Conservation (phyloP, 2,113 vertebrate species). For the Corythornis cristatus region DNA sequence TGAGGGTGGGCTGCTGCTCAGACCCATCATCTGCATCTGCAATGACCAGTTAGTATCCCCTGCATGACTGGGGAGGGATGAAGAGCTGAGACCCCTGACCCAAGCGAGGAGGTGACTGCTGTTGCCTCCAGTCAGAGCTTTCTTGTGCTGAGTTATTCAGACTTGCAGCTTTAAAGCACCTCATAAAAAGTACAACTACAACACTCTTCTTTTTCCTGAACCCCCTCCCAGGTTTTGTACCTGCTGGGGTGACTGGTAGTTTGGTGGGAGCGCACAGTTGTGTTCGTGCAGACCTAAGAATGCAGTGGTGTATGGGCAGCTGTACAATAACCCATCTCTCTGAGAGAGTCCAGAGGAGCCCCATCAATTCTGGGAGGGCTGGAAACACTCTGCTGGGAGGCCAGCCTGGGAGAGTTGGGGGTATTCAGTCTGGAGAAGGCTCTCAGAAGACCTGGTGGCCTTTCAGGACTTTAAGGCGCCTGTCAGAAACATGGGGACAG, state of each 20-base stretch:
- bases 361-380: not conserved
- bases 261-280: rapidly evolving
- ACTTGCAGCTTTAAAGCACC: not conserved
- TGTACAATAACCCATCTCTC: not conserved
- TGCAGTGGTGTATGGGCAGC: not conserved
- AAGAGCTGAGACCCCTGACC: not conserved
- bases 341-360: not conserved
- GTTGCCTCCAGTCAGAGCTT: not conserved
- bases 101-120: rapidly evolving
- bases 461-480: not conserved
- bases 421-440: not conserved
- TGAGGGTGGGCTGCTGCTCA: constrained; percentile 79
- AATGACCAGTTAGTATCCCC: constrained; percentile 78
- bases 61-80: not conserved
- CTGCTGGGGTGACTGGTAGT: not conserved
- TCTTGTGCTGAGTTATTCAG: rapidly evolving
- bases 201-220: not conserved
- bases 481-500: no score
- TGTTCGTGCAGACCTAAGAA: rapidly evolving
- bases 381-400: not conserved
- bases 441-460: not conserved
- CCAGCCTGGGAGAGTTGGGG: not conserved
- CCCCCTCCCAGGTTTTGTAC: rapidly evolving
- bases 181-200: not conserved
- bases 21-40: constrained; percentile 96